Evolutionary conservation across 2,797 vertebrate genomes (phyloP), one percentile per base, ranked within the genome.

Genomic region (Melanotaenia maccullochi): DNA sequence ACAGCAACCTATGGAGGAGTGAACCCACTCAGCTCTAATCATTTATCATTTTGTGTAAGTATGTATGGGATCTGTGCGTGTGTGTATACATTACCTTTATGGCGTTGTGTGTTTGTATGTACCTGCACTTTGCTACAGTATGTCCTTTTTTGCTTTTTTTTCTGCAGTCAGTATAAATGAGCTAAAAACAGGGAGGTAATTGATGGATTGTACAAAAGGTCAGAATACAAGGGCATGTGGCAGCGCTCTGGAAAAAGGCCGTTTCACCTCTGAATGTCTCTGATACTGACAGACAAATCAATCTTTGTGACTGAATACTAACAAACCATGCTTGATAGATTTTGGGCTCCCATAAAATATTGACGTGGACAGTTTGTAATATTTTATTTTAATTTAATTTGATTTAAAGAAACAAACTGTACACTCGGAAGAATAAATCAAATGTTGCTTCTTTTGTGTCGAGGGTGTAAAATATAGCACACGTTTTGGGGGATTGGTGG

Each of bases 121-220:
- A 56, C 32, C 18, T 64, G 22, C 20, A 52, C 22, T 12, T 40
- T 11, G 33, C 58, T 64, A 63, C 63, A 65, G 20, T 55, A 24
- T 65, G 67, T 63, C 71, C 63, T 62, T 60, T 12, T 30, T 38
- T 44, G 28, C 57, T 56, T 73, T 61, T 42, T 47, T 71, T 18
- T 60, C 60, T 71, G 33, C 66, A 75, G 67, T 73, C 69, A 62
- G 70, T 84, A 70, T 79, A 78, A 79, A 85, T 80, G 64, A 87
- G 68, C 79, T 73, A 82, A 76, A 86, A 88, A 77, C 54, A 68
- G 47, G 42, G n/a, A 68, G 54, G 64, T 88, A 87, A 92, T 89
- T 87, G 90, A 94, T 91, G 86, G 73, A 70, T 65, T 78, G 82
- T 71, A 85, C 77, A 81, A 83, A 83, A 90, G 86, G 91, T 92